These are phyloP conservation scores for Heliconius hermathena DNA, from an alignment of 1,140 invertebrate species.

Conservation along the genomic window DNA sequence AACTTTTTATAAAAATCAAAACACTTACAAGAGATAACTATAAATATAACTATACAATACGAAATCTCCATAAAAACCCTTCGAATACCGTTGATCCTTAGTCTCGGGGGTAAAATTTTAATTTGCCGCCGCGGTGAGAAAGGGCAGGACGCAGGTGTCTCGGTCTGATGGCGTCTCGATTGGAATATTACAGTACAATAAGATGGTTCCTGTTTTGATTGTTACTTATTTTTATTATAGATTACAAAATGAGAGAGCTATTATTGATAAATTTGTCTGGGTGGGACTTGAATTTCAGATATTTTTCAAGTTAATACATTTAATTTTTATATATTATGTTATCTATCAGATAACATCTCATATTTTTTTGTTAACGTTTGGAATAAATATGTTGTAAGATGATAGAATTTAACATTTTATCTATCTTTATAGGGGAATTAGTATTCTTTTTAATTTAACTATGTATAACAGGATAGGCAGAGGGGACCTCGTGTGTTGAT, in stretches of 20 bases:
- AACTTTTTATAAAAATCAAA: too few species aligned
- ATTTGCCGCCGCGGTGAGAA: conserved; percentile 6
- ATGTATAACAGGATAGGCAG: too few species aligned
- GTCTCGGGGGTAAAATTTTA: conserved; percentile 25
- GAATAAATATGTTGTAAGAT: too few species aligned
- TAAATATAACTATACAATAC: not conserved
- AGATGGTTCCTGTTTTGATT: not conserved
- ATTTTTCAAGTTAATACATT: not conserved
- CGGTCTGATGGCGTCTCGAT: not conserved
- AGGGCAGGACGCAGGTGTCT: conserved; percentile 15
- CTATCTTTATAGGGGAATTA: too few species aligned
- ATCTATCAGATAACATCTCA: too few species aligned
- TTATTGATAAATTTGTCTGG: not conserved
- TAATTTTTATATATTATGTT: too few species aligned
- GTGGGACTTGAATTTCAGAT: not conserved
- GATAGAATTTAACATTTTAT: too few species aligned
- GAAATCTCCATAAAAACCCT: not conserved
- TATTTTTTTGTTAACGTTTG: too few species aligned
- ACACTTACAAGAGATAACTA: not conserved
- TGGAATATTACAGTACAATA: conserved; percentile 16
- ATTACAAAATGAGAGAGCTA: not conserved
- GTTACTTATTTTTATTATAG: conserved; percentile 11
- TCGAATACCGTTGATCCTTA: not conserved
- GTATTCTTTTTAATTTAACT: too few species aligned
- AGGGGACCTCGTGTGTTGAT: too few species aligned